These are phyloP conservation scores for Cricetomys ansorgei DNA, from an alignment of 2,113 vertebrate genomes.

Conservation along the genomic window DNA sequence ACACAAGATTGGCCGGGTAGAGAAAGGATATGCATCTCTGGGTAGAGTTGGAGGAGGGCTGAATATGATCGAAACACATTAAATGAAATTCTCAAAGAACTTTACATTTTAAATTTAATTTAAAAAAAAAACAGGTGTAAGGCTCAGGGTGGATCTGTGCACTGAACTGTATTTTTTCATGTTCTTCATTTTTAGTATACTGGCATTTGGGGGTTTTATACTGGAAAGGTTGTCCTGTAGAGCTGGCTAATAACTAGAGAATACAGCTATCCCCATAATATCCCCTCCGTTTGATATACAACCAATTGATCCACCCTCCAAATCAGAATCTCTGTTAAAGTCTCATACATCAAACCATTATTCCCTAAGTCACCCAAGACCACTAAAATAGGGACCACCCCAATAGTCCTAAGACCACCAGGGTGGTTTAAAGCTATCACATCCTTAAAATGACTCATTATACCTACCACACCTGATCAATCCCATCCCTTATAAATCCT, in stretches of 20 bases:
- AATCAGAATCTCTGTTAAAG: not conserved
- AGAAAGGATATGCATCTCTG: not conserved
- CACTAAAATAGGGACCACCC: not conserved
- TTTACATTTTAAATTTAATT: too few relatives aligned
- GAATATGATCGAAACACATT: not conserved
- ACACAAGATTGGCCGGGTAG: not conserved
- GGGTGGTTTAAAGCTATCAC: not conserved
- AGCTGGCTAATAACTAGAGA: not conserved
- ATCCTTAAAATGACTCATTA: not conserved
- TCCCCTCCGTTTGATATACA: not conserved
- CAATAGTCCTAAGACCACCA: not conserved
- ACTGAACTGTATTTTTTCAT: not conserved
- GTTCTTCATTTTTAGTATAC: not conserved
- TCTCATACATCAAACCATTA: not conserved
- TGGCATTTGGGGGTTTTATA: not conserved
- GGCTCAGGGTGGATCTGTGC: not conserved
- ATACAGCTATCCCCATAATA: not conserved
- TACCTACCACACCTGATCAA: not conserved
- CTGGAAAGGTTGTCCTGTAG: not conserved
- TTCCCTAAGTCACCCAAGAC: not conserved
- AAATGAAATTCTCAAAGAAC: not conserved
- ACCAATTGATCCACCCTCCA: not conserved
- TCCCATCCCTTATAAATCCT: not conserved
- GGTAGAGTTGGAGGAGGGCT: not conserved
- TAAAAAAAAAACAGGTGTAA: not conserved